Percentiles rank a stretch among this genome's conserved stretches.
Evolutionary conservation across 2,888 invertebrate genomes (phyloP).

Genomic region (Brenthis ino): DNA sequence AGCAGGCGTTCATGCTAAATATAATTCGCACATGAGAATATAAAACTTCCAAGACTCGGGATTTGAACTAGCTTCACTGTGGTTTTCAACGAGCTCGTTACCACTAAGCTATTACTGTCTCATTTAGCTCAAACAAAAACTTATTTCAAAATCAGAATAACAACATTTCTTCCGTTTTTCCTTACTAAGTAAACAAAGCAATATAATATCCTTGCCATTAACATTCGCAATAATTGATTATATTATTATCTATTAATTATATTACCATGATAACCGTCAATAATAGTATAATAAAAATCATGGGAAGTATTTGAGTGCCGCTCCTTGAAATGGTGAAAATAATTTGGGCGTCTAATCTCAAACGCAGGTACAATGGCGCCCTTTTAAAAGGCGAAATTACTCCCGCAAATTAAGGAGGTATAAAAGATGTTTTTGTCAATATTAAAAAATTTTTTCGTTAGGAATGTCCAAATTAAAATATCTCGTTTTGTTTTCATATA

Average conservation of each 20-base stretch:
- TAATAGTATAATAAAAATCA: constrained; percentile 13
- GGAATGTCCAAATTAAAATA: constrained; percentile 43
- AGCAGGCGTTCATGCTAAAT: no score
- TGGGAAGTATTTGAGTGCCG: constrained; percentile 2
- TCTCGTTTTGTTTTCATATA: constrained; percentile 30
- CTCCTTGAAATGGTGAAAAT: constrained; percentile 40
- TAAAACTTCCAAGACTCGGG: no score
- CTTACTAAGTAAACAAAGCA: no score
- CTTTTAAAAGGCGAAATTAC: constrained; percentile 55
- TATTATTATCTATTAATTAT: not conserved
- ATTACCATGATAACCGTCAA: constrained; percentile 2
- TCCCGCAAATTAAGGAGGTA: constrained; percentile 54
- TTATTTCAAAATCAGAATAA: no score
- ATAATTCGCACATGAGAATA: no score
- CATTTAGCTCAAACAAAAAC: no score
- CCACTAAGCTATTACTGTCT: no score
- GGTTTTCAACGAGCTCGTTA: no score
- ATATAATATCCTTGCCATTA: no score
- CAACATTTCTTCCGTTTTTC: no score
- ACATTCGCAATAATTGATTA: no score
- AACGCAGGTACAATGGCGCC: constrained; percentile 46
- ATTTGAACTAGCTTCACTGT: no score
- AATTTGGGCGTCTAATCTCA: constrained; percentile 46
- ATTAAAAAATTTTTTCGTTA: constrained; percentile 48
- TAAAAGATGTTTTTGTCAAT: constrained; percentile 56